Base-by-base conservation (phyloP, 1,140 invertebrate genomes). In the Nasonia giraulti region DNA sequence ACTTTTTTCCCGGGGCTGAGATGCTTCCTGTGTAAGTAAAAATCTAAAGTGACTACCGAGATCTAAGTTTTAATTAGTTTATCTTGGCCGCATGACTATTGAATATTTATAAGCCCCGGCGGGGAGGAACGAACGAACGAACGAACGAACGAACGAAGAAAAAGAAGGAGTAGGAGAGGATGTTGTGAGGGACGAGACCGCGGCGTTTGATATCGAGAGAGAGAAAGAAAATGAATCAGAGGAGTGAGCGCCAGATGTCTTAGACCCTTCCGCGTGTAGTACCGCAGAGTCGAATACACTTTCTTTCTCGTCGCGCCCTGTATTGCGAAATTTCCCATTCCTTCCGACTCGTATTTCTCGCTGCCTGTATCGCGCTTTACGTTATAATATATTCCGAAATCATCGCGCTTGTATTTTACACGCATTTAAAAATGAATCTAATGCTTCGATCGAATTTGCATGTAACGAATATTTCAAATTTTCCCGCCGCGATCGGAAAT, bases 31-130 rank as follows among this genome's bases (percentile, higher is more conserved):
- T 93, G 92, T 93, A 93, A 93, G 92, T 93, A 93, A 93, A 93
- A 93, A 93, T 93, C 92, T 93, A 93, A 93, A 93, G 92, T 93
- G 91, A 93, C 92, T 93, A 93, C 92, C 92, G 91, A 93, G 92
- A 93, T 93, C 92, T 93, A 93, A 93, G 92, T 93, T 93, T 93
- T 93, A 93, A 93, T 93, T 93, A 93, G 92, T 93, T 93, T 93
- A 93, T 93, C 92, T 93, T 93, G 91, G 92, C 92, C 92, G 92
- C 92, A 91, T 93, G 92, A 92, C 92, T 92, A 93, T 93, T 93
- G 92, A 93, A 93, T 93, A 93, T 93, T 93, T 93, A 93, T 93
- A 91, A 93, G 91, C 90, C 88, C 37, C 20, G 44, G 23, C 6
- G 47, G 75, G 73, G 76, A 73, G 5, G 27, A 68, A n/a, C 73